A percentile compares a stretch with the other conserved stretches of the same genome.
These are phyloP conservation scores for Scaptomyza cyrtandrae DNA, from an alignment of 2,888 invertebrate species.

Conservation along the genomic window DNA sequence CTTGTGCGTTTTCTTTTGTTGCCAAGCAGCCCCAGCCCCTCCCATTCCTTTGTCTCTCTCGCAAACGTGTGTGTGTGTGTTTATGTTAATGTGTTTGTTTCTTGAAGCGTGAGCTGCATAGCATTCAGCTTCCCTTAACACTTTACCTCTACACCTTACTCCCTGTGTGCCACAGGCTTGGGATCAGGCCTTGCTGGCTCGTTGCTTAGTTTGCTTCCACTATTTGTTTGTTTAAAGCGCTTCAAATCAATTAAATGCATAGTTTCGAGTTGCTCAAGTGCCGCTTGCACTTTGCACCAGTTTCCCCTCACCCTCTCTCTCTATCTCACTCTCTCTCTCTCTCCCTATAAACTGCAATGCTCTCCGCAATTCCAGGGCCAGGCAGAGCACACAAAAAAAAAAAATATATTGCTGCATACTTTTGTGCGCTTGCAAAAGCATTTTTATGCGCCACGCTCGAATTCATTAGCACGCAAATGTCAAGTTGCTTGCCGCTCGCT, in stretches of 20 bases:
- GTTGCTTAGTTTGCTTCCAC: conserved; percentile 19
- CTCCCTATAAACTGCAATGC: too few species aligned
- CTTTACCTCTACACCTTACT: neutral
- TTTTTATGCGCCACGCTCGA: conserved; percentile 73
- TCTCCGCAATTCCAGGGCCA: conserved; percentile 9
- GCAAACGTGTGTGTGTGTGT: conserved; percentile 19
- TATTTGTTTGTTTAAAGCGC: conserved; percentile 62
- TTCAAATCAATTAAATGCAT: conserved; percentile 78
- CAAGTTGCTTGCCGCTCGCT: conserved; percentile 26
- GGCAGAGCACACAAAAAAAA: conserved; percentile 20
- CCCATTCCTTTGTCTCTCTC: too few species aligned
- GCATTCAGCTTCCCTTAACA: neutral
- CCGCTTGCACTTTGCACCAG: conserved; percentile 42
- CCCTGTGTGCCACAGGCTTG: too few species aligned
- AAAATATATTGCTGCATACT: conserved; percentile 49
- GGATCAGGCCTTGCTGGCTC: neutral
- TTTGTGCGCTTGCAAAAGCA: conserved; percentile 64
- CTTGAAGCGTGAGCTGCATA: conserved; percentile 57
- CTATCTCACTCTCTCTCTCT: neutral
- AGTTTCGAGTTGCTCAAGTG: conserved; percentile 70
- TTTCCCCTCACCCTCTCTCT: neutral
- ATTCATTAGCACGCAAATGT: conserved; percentile 72
- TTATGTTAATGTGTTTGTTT: conserved; percentile 67
- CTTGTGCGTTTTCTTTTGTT: conserved; percentile 21
- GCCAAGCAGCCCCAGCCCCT: conserved; percentile 14